A percentile compares a stretch with the other conserved stretches of the same genome.
Evolutionary conservation across 2,888 invertebrate genomes (phyloP).

Genomic region (Oxycera nigricornis): DNA sequence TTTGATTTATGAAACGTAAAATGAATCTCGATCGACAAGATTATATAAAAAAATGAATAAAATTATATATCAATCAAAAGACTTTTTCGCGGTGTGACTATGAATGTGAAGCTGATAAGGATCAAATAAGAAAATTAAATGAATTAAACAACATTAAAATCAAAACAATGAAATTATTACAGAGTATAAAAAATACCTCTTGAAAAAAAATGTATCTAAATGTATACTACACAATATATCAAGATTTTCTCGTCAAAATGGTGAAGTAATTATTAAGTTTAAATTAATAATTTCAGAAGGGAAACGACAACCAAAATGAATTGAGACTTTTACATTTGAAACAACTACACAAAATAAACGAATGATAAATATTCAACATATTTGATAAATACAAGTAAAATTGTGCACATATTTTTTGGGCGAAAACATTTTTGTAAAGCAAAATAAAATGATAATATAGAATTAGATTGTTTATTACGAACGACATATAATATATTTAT

Average conservation of each 20-base stretch:
- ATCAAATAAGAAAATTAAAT: not conserved
- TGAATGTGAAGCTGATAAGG: not conserved
- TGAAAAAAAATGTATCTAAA: not conserved
- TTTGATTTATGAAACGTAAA: constrained; percentile 29
- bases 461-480: not conserved
- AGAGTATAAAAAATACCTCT: constrained; percentile 27
- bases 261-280: constrained; percentile 1
- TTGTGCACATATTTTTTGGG: not conserved
- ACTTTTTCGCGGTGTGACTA: not conserved
- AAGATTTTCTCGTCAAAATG: constrained; percentile 2
- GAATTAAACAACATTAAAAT: not conserved
- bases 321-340: not conserved
- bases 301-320: not conserved
- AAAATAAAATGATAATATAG: not conserved
- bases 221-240: no score
- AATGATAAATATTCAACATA: not conserved
- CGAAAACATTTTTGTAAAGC: not conserved
- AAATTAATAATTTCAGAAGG: not conserved
- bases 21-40: not conserved
- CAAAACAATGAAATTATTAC: not conserved
- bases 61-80: no score
- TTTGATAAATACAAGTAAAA: not conserved
- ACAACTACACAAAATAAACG: not conserved
- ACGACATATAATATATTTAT: not conserved
- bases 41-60: not conserved